These are phyloP conservation scores for Rhabdomys dilectus DNA, from an alignment of 2,113 vertebrate genomes.

Conservation along the genomic window DNA sequence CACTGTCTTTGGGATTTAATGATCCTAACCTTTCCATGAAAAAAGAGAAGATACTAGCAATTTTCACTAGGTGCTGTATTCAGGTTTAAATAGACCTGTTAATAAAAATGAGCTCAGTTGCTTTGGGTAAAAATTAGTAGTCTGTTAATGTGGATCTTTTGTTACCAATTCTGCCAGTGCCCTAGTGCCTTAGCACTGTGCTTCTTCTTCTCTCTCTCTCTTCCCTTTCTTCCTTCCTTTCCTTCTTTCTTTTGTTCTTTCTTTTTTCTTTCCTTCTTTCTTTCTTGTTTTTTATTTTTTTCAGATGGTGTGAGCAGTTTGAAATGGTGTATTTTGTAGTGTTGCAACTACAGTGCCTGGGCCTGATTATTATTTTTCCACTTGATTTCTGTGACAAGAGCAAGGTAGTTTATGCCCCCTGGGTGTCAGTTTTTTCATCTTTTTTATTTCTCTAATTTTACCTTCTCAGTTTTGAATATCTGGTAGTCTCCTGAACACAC, in stretches of 20 bases:
- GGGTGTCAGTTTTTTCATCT: not conserved
- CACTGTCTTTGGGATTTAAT: conserved; percentile 53
- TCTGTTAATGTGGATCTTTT: not conserved
- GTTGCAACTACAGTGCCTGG: not conserved
- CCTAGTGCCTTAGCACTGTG: no score
- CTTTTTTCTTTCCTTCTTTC: no score
- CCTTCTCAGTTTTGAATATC: not conserved
- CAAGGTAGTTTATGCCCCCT: not conserved
- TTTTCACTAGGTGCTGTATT: conserved; percentile 24
- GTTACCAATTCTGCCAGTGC: not conserved
- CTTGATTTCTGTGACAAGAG: not conserved
- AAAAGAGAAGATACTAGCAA: not conserved
- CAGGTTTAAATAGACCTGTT: not conserved
- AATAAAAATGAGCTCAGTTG: conserved; percentile 26
- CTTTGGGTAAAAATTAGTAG: conserved; percentile 3
- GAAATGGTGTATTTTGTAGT: not conserved
- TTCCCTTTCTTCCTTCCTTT: no score
- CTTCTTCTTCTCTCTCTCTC: no score
- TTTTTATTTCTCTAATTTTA: not conserved
- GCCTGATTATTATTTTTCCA: not conserved
- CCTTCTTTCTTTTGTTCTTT: no score
- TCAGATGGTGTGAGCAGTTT: not conserved
- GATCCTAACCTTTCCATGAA: conserved; percentile 48
- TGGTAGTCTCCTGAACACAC: not conserved
- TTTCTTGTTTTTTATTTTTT: not conserved